These are phyloP conservation scores for Hyles vespertilio DNA, from an alignment of 1,140 invertebrate genomes.

Conservation along the genomic window DNA sequence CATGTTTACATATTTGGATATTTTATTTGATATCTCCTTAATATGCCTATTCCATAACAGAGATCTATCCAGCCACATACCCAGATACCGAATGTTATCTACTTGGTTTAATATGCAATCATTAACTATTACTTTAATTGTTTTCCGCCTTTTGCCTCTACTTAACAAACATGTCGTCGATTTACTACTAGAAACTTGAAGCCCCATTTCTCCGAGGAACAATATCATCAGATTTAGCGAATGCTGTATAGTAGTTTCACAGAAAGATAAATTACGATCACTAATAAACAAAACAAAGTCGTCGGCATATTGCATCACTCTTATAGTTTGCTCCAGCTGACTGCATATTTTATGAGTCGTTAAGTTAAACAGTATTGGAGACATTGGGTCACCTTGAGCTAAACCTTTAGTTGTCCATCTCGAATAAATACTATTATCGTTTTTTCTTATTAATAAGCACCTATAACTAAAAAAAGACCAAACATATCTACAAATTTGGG, in stretches of 20 bases:
- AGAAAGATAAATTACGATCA: constrained; percentile 8
- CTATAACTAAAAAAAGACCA: constrained; percentile 29
- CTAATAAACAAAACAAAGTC: constrained; percentile 24
- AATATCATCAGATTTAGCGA: constrained; percentile 13
- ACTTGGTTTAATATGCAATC: constrained; percentile 4
- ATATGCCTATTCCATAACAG: constrained; percentile 20
- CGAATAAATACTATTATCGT: neutral
- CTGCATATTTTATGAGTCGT: constrained; percentile 6
- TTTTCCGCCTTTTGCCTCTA: constrained; percentile 13
- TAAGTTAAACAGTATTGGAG: constrained; percentile 31
- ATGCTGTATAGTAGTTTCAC: constrained; percentile 11
- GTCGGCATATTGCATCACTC: constrained; percentile 29
- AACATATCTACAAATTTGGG: constrained; percentile 21
- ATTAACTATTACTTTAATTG: constrained; percentile 1
- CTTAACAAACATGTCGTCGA: constrained; percentile 26
- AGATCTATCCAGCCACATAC: constrained; percentile 23
- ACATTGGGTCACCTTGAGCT: constrained; percentile 33
- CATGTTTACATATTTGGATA: constrained; percentile 16
- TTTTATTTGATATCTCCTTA: constrained; percentile 5
- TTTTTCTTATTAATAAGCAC: constrained; percentile 20
- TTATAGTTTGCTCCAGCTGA: constrained; percentile 13
- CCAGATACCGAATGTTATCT: constrained; percentile 21
- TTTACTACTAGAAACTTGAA: constrained; percentile 20
- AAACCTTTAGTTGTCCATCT: constrained; percentile 25
- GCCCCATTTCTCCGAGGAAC: constrained; percentile 16